phyloP scores from a whole-genome alignment of 2,888 invertebrate species.

The Leucoptera coffeella region DNA sequence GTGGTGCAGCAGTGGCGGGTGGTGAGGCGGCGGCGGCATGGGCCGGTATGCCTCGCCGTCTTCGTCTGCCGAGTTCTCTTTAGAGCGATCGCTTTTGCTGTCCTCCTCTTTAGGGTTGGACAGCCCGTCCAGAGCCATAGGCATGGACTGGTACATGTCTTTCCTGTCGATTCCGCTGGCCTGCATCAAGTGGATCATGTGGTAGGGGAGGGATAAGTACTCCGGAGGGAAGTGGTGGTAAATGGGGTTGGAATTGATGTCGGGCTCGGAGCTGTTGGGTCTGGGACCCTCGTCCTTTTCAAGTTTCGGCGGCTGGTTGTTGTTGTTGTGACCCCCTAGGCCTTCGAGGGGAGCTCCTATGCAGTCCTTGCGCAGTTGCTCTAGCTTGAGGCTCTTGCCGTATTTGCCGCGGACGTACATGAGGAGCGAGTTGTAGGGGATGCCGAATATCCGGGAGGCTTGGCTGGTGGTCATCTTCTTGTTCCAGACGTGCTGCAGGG shows the following conservation, averaged over 20 bases:
- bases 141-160: slow-evolving; percentile 56
- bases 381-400: slow-evolving; percentile 85
- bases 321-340: slow-evolving; percentile 57
- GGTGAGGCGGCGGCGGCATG: slow-evolving; percentile 48
- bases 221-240: slow-evolving; percentile 77
- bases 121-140: slow-evolving; percentile 51
- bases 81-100: slow-evolving; percentile 59
- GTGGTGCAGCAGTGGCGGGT: slow-evolving; percentile 62
- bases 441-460: slow-evolving; percentile 84
- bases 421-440: slow-evolving; percentile 86
- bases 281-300: slow-evolving; percentile 54
- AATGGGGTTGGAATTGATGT: slow-evolving; percentile 57
- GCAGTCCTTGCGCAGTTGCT: slow-evolving; percentile 83
- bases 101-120: slow-evolving; percentile 55
- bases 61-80: slow-evolving; percentile 57
- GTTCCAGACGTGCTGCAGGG: slow-evolving; percentile 91
- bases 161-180: slow-evolving; percentile 69
- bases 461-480: slow-evolving; percentile 92
- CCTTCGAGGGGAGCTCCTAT: slow-evolving; percentile 79
- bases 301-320: slow-evolving; percentile 47
- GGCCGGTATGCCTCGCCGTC: slow-evolving; percentile 32
- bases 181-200: slow-evolving; percentile 78
- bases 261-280: slow-evolving; percentile 63
- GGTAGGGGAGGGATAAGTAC: slow-evolving; percentile 79
- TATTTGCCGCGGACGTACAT: slow-evolving; percentile 92